Conservation (phyloP, 37 sponge, comb jelly and placozoan species). For the Halichondria panicea region DNA sequence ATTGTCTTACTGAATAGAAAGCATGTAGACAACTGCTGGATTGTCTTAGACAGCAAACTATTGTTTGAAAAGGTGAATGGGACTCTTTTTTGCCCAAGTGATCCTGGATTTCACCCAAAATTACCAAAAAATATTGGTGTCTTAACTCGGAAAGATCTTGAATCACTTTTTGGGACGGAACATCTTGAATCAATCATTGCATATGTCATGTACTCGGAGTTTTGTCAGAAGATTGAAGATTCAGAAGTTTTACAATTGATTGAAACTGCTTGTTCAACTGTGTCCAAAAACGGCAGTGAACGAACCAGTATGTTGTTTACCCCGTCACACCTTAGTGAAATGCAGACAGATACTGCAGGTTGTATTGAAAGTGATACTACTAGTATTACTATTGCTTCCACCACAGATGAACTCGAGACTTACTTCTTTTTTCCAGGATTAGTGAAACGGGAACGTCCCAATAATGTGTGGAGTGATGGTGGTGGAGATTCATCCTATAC, state of each 20-base stretch:
- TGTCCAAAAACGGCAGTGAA: no score
- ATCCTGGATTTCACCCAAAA: not conserved
- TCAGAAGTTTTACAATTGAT: not conserved
- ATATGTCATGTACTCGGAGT: constrained; percentile 6
- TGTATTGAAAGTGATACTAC: no score
- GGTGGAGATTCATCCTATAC: not conserved
- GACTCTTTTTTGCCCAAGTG: constrained; percentile 12
- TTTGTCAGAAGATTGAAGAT: constrained; percentile 31
- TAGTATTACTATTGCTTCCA: no score
- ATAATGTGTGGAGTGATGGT: not conserved
- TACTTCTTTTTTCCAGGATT: constrained; percentile 30
- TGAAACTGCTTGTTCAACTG: no score
- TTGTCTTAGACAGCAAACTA: constrained; percentile 1
- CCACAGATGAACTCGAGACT: no score
- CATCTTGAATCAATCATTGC: not conserved
- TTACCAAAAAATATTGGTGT: constrained; percentile 1
- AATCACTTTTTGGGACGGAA: not conserved
- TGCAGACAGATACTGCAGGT: no score
- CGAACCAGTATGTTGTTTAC: no score
- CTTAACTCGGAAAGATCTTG: not conserved
- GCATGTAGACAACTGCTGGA: constrained; percentile 1
- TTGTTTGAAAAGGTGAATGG: not conserved
- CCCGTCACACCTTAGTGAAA: no score
- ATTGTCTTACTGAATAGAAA: constrained; percentile 2
- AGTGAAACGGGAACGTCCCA: not conserved